Conservation (phyloP, 2,888 invertebrate species). For the Uloborus plumipes region DNA sequence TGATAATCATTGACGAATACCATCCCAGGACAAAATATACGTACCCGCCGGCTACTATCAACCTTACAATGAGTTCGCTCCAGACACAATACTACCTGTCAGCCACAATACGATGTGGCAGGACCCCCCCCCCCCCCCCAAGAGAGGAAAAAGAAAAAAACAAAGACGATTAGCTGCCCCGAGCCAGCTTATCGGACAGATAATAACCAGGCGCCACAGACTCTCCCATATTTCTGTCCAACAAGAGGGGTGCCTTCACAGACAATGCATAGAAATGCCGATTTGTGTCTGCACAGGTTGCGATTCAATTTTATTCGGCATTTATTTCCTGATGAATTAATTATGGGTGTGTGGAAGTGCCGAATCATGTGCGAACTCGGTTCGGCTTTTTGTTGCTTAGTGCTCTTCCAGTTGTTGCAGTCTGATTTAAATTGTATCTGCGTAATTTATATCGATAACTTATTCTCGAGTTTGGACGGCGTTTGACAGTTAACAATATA, state of each 20-base stretch:
- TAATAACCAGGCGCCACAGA: conserved; percentile 57
- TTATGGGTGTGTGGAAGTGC: conserved; percentile 11
- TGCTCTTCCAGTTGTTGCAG: too few relatives aligned
- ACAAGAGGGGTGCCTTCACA: background rate
- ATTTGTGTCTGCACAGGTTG: background rate
- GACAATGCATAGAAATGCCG: background rate
- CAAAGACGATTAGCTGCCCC: conserved; percentile 34
- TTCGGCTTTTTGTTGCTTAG: too few relatives aligned
- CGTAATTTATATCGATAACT: too few relatives aligned
- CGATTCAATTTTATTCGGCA: conserved; percentile 6
- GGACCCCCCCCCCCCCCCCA: background rate
- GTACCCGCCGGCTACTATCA: conserved; percentile 10
- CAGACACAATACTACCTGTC: conserved; percentile 26
- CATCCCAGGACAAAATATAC: conserved; percentile 19
- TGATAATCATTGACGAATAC: conserved; percentile 42
- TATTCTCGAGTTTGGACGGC: too few relatives aligned
- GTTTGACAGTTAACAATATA: too few relatives aligned
- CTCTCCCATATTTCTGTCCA: conserved; percentile 43
- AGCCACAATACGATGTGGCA: conserved; percentile 45
- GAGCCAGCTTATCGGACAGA: conserved; percentile 49
- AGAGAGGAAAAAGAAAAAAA: conserved; percentile 6
- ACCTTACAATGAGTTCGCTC: background rate
- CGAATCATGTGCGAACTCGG: too few relatives aligned
- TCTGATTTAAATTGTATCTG: too few relatives aligned
- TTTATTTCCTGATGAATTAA: conserved; percentile 3